Evolutionary conservation across 1,140 invertebrate species (phyloP), one percentile per base, ranked within the genome.

Genomic region (Heliconius congener): DNA sequence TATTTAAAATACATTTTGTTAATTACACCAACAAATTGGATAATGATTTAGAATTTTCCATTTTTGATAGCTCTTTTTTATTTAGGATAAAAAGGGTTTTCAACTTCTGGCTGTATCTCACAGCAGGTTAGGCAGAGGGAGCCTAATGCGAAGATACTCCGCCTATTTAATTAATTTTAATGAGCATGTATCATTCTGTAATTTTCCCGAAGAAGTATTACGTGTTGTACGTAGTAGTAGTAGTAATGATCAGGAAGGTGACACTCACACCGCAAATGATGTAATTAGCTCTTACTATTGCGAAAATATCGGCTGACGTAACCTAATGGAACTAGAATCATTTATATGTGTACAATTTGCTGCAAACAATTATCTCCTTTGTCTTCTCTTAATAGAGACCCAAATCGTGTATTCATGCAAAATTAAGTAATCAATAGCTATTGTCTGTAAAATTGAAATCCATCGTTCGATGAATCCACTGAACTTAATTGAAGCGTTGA

Each of bases 231-330:
- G 83, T 85, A 83, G 74, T 55, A 46, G 11, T 46, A 46, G 13
- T 46, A 46, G 46, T 75, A 79, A 79, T 74, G 74, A 74, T 79
- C 73, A 71, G 46, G 72, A 85, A 88, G 89, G 88, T 91, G 89
- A 91, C 89, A 80, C 42, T 77, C 72, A 50, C 42, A 78, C 76
- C 66, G 77, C 80, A 76, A 78, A 82, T 90, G 87, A 88, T 86
- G 85, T 88, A 90, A 91, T 87, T 88, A 86, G 79, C 86, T 84
- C 84, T 78, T 78, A 83, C 81, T 84, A 79, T 89, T 89, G 84
- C 90, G 73, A 87, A 83, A 85, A 82, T 82, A 78, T 73, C 19
- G 16, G 30, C 50, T 74, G 73, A 74, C 52, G 73, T 74, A 74
- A 74, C 50, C 19, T 19, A 55, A 74, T 74, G 50, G 34, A 37